phyloP scores from a whole-genome alignment of 2,797 vertebrate species.

The Darevskia nairensis region DNA sequence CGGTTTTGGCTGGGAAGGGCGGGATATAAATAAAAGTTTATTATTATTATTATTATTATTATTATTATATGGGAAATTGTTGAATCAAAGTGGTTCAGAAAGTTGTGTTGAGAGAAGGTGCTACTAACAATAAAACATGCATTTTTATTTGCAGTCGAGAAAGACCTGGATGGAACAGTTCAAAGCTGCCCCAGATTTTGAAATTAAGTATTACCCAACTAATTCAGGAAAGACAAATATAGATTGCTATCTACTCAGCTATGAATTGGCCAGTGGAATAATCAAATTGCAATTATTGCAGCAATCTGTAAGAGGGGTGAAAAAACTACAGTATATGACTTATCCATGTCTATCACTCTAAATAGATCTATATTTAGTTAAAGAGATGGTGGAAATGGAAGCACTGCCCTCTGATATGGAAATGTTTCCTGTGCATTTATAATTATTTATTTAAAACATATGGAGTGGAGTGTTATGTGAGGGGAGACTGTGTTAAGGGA shows the following conservation, averaged over 20 bases:
- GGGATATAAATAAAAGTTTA: no score
- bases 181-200: background rate
- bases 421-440: no score
- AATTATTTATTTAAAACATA: background rate
- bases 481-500: no score
- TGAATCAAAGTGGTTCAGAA: constrained; percentile 33
- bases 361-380: background rate
- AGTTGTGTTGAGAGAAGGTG: background rate
- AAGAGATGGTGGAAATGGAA: background rate
- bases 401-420: background rate
- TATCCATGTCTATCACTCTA: background rate
- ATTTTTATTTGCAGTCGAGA: constrained; percentile 8
- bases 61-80: background rate
- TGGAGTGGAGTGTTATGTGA: background rate
- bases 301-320: background rate
- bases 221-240: background rate
- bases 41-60: no score
- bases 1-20: no score
- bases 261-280: background rate
- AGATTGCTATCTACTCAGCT: background rate
- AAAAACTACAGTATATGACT: no score
- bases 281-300: background rate
- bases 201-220: background rate
- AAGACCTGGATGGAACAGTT: background rate
- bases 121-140: background rate